These are phyloP conservation scores for Aphidius colemani DNA, from an alignment of 2,888 invertebrate species.

Conservation along the genomic window DNA sequence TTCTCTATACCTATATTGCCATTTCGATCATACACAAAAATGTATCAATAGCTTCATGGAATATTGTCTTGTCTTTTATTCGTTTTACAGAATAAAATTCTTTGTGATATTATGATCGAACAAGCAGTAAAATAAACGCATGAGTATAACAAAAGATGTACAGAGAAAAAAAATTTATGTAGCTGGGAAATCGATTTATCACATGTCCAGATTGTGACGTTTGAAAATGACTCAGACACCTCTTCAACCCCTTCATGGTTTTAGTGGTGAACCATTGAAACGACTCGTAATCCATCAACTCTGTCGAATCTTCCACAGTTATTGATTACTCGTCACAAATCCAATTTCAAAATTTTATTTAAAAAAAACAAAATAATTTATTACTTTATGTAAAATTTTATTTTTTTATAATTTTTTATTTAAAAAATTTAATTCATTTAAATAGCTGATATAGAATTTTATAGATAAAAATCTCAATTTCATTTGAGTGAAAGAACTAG, in stretches of 20 bases:
- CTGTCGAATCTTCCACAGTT: conserved; percentile 14
- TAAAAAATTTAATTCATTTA: too few species aligned
- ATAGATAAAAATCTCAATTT: too few species aligned
- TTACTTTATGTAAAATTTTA: too few species aligned
- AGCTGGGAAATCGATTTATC: conserved; percentile 24
- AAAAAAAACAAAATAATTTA: too few species aligned
- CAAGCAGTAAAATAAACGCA: too few species aligned
- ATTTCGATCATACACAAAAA: conserved; percentile 2
- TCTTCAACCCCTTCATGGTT: conserved; percentile 7
- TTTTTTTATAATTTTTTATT: too few species aligned
- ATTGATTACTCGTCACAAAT: conserved; percentile 15
- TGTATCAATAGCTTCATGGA: conserved; percentile 3
- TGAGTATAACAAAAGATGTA: not conserved
- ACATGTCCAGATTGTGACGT: conserved; percentile 18
- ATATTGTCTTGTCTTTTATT: not conserved
- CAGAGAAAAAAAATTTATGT: conserved; percentile 4
- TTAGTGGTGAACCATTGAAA: conserved; percentile 7
- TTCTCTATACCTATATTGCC: not conserved
- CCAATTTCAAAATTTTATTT: too few species aligned
- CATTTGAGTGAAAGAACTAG: too few species aligned
- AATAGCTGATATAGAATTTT: too few species aligned
- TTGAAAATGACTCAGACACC: conserved; percentile 8
- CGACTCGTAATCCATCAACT: conserved; percentile 17
- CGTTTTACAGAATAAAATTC: not conserved
- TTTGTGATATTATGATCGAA: not conserved